Base-by-base conservation (phyloP, 1,140 invertebrate genomes). In the Penaeus indicus region DNA sequence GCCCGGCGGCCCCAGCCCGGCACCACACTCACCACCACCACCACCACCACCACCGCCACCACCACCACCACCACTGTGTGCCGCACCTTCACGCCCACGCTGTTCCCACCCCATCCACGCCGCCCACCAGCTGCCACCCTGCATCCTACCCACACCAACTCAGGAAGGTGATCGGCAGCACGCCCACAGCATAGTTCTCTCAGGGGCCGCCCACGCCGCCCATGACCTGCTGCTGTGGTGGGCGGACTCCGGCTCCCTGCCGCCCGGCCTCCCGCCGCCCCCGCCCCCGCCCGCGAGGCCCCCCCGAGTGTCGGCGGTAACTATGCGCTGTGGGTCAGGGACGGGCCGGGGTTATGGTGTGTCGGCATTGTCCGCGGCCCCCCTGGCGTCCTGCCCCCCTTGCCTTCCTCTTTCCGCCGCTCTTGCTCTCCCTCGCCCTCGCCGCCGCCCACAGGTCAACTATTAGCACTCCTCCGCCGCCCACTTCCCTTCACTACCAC, bases 271-370 rank as follows among this genome's bases (percentile, higher is more conserved):
- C 79, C 67, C 86, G 81, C 81, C 81, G 69, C 86, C 86, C 80
- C 67, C 86, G 79, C 86, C 86, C 86, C 86, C 86, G 84, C 84
- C 84, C 84, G 84, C 84, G 84, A 86, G 85, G 85, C 85, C 85
- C 85, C 77, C 85, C 61, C 38, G 78, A 87, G 85, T 87, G 78
- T 87, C 78, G 85, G 80, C 78, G 81, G 86, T 88, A 88, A 88
- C 86, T 88, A 88, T 88, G 86, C 86, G 86, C 86, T 88, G 81
- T 84, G 86, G 69, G 82, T 88, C 86, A 88, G 81, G 82, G 80
- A 78, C 86, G 81, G 86, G 86, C 86, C 81, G 86, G 86, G 86
- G 86, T 88, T 88, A 88, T 88, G 86, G 86, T 88, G 86, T 88
- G 86, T 88, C 86, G 86, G 81, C 86, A 88, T 80, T 88, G 86